These are phyloP conservation scores for Sminthopsis crassicaudata DNA, from an alignment of 2,113 vertebrate species.

Conservation along the genomic window DNA sequence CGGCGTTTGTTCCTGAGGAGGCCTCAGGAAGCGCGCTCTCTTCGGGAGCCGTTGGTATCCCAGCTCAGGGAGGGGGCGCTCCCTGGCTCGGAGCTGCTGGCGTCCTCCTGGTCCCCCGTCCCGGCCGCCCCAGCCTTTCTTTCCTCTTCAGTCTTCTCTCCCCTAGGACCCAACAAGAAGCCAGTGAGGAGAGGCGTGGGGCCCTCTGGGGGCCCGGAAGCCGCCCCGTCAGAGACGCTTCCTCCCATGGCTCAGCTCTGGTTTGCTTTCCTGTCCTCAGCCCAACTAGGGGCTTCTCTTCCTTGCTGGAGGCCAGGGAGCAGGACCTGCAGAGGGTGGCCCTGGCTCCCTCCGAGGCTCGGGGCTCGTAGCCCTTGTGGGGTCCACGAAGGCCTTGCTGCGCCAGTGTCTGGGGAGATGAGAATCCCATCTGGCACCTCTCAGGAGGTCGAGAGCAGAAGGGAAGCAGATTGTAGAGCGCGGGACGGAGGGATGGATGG, in stretches of 20 bases:
- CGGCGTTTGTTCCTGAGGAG: slow-evolving; percentile 2
- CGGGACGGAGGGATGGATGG: not conserved
- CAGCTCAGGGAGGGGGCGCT: not conserved
- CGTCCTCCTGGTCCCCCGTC: not conserved
- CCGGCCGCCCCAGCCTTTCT: accelerated
- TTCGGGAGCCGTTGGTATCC: not conserved
- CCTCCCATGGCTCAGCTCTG: not conserved
- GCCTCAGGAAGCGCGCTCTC: too few species aligned
- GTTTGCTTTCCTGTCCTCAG: not conserved
- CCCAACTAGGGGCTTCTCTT: not conserved
- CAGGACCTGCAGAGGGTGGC: not conserved
- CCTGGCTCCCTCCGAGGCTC: not conserved
- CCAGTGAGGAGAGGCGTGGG: not conserved
- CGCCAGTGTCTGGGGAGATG: not conserved
- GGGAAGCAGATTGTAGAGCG: not conserved
- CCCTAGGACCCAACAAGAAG: not conserved
- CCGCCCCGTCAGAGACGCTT: too few species aligned
- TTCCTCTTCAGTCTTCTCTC: not conserved
- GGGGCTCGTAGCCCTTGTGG: not conserved
- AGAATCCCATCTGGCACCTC: not conserved
- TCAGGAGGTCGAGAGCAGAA: not conserved
- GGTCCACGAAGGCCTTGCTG: not conserved
- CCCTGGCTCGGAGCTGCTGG: not conserved
- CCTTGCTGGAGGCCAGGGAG: not conserved
- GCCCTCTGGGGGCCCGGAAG: too few species aligned